phyloP scores from a whole-genome alignment of 2,888 invertebrate species.

The Pachliopta kotzebuea region DNA sequence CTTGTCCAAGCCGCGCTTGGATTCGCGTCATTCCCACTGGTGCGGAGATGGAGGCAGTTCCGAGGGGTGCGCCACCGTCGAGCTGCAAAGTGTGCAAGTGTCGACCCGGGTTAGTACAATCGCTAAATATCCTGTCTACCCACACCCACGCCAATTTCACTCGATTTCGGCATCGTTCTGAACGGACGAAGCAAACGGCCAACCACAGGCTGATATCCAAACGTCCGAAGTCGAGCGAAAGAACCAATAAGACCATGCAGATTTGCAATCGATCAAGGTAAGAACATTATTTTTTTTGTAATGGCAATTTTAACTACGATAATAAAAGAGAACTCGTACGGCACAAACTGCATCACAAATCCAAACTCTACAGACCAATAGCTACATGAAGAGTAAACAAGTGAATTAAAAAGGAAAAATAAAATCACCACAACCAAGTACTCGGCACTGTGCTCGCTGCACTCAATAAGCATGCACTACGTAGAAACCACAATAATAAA shows the following conservation, averaged over 20 bases:
- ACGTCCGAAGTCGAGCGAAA: slow-evolving; percentile 51
- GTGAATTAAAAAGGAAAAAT: slow-evolving; percentile 38
- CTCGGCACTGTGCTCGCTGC: slow-evolving; percentile 68
- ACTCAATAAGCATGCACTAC: slow-evolving; percentile 72
- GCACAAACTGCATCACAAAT: slow-evolving; percentile 74
- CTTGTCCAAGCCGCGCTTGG: slow-evolving; percentile 54
- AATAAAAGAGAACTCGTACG: slow-evolving; percentile 69
- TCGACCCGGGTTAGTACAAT: slow-evolving; percentile 36
- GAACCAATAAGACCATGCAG: slow-evolving; percentile 57
- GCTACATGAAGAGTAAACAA: slow-evolving; percentile 47
- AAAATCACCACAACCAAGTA: slow-evolving; percentile 76
- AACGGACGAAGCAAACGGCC: background rate
- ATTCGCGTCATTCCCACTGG: slow-evolving; percentile 95
- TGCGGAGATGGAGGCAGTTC: slow-evolving; percentile 99
- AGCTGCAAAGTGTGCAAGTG: slow-evolving; percentile 83
- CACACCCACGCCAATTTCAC: slow-evolving; percentile 45
- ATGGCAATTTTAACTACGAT: slow-evolving; percentile 46
- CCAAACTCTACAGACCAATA: slow-evolving; percentile 49
- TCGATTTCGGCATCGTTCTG: slow-evolving; percentile 34
- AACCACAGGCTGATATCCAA: background rate
- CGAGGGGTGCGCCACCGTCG: slow-evolving; percentile 97
- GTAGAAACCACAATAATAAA: slow-evolving; percentile 34
- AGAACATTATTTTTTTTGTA: slow-evolving; percentile 30
- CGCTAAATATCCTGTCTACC: slow-evolving; percentile 33
- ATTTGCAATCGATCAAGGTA: slow-evolving; percentile 38